Base-by-base conservation (phyloP, 2,888 invertebrate species). In the Eledona agricola region DNA sequence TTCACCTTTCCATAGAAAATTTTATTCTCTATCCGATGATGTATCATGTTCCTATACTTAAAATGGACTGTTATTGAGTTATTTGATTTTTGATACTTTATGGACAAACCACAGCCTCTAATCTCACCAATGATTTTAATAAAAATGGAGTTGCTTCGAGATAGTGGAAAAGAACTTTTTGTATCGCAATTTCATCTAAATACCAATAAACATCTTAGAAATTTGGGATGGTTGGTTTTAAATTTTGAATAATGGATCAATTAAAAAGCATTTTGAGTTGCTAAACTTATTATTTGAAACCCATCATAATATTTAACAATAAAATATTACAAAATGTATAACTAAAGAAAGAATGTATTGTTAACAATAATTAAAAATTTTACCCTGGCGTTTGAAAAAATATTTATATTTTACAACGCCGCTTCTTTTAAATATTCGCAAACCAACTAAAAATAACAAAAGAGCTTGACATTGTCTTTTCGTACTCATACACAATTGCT, bases 261-360 rank as follows among this genome's bases (percentile, higher is more conserved):
- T 2, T 13, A 38, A 23, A 38, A 6, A 13, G 2, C 5, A 4
- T n/a, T 4, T 25, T n/a, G n/a, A 25, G 23, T 31, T 43, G 43
- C 37, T 50, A 45, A 40, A 55, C 17, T 31, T 42, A 37, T 42
- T 56, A 54, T 65, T 65, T 66, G 64, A 65, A 72, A 70, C 70
- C 70, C 70, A 69, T 68, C 59, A 63, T 66, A 66, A n/a, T 68
- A 69, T 68, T 67, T 65, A 70, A 70, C 66, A 71, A 69, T 67
- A 69, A 69, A 70, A 69, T 62, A 70, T 66, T 71, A 65, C 61
- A 65, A 71, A 70, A 69, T 69, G 69, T 67, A 68, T 64, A 62
- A 65, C 59, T 61, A 62, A 63, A 54, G 38, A 55, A 60, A 68
- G 64, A 65, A 67, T 69, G 64, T 60, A 64, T 51, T 61, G 63